Base-by-base conservation (phyloP, 2,113 vertebrate genomes). In the Pycnonotus jocosus region DNA sequence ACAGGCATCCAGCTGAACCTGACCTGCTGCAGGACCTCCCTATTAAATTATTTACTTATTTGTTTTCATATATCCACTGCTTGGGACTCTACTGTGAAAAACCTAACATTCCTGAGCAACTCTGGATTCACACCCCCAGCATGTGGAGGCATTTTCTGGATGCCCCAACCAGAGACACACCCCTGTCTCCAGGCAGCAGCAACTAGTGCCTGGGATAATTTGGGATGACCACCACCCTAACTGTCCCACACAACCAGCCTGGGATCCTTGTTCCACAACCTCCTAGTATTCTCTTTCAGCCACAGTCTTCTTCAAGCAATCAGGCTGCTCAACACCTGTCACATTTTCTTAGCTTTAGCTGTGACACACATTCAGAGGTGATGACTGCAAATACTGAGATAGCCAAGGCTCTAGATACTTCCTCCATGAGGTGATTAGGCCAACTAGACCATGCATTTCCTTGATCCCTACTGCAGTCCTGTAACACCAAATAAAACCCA, bases 91-190 rank as follows among this genome's bases (percentile, higher is more conserved):
- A 11, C 38, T 47, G 13, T 60, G 61, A 24, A 24, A 74, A 89
- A 47, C 16, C 20, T 18, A 11, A 7, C n/a, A 31, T 35, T 42
- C 8, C 54, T 47, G 24, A 47, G 22, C 56, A 80, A 15, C 7
- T 53, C 70, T 71, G 10, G 6, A 42, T 6, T 42, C 48, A n/a
- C 14, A 35, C 0, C 7, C 10, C 7, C 35, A 62, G 28, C 12
- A 2, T 22, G 14, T 0, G 6, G 38, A 61, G 28, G 12, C 35
- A n/a, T 0, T 2, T 4, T 91, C 18, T 38, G 37, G 9, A 27
- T 0, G 0, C 1, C 4, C 5, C 33, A 60, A 17, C 4, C 38
- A 60, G 45, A 25, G 37, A 15, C 12, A 53, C 14, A 12, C 4
- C 14, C 12, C 6, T 42, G 6, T 47, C 48, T 85, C 30, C 35